Evolutionary conservation across 2,888 invertebrate species (phyloP).

Genomic region (Autographa gamma): DNA sequence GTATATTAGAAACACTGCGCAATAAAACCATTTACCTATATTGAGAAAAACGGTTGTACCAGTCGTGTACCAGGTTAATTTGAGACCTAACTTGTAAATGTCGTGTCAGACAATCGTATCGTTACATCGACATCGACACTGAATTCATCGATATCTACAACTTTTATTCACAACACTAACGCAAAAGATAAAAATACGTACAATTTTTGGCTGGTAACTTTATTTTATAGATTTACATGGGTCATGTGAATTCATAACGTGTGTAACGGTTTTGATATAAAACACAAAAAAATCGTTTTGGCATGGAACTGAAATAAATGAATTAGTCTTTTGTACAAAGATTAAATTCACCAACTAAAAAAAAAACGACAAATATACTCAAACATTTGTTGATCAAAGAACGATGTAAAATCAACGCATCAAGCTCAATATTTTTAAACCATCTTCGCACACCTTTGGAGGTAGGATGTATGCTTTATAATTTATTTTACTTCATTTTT

Average conservation of each 20-base stretch:
- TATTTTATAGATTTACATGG: background rate
- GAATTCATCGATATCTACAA: slow-evolving; percentile 47
- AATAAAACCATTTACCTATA: slow-evolving; percentile 58
- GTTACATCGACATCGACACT: slow-evolving; percentile 63
- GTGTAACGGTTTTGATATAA: no score
- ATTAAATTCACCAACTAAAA: no score
- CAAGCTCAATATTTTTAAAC: slow-evolving; percentile 38
- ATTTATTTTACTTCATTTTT: slow-evolving; percentile 61
- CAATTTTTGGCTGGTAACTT: background rate
- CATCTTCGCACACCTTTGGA: slow-evolving; percentile 38
- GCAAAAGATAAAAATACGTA: slow-evolving; percentile 14
- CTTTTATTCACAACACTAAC: slow-evolving; percentile 40
- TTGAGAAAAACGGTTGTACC: slow-evolving; percentile 61
- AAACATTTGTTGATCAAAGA: slow-evolving; percentile 63
- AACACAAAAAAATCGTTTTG: no score
- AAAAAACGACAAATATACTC: slow-evolving; percentile 7
- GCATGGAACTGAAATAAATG: no score
- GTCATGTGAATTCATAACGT: background rate
- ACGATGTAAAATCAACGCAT: slow-evolving; percentile 64
- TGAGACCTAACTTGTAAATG: slow-evolving; percentile 64
- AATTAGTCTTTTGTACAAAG: no score
- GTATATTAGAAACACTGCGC: slow-evolving; percentile 10
- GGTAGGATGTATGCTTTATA: slow-evolving; percentile 27
- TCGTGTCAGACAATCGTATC: slow-evolving; percentile 68
- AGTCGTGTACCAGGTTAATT: slow-evolving; percentile 71